Percentiles rank a stretch among this genome's conserved stretches.
These are phyloP conservation scores for Notoglanidium macrostoma DNA, from an alignment of 2,797 vertebrate species.

Conservation along the genomic window DNA sequence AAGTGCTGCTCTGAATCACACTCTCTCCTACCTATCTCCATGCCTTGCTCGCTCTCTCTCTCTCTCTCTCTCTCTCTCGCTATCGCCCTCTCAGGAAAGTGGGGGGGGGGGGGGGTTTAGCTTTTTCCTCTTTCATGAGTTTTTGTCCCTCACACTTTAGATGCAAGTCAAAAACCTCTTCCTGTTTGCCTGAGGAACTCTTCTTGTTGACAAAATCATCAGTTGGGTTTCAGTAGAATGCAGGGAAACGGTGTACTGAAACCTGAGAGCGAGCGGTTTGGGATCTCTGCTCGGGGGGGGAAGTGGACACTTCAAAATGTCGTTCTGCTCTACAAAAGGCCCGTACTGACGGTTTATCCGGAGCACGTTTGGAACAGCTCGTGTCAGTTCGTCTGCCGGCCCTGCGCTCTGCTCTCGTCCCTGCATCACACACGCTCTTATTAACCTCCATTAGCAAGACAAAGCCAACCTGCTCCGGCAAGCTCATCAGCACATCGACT, in stretches of 20 bases:
- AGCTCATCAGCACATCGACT: constrained; percentile 55
- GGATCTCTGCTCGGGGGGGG: neutral
- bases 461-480: constrained; percentile 59
- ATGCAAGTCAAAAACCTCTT: constrained; percentile 43
- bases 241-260: constrained; percentile 1
- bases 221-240: neutral
- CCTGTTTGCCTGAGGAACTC: constrained; percentile 42
- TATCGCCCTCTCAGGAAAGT: constrained; percentile 37
- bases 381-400: constrained; percentile 27
- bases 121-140: constrained; percentile 49
- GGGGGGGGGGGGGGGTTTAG: constrained; percentile 15
- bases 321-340: constrained; percentile 19
- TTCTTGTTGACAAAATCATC: constrained; percentile 37
- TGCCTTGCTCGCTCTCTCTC: constrained; percentile 33
- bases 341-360: constrained; percentile 8
- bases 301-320: constrained; percentile 9
- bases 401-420: constrained; percentile 37
- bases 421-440: constrained; percentile 44
- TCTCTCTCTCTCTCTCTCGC: constrained; percentile 17
- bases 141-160: constrained; percentile 34
- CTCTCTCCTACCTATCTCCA: constrained; percentile 45
- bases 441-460: constrained; percentile 64
- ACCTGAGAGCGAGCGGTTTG: neutral
- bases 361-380: constrained; percentile 16
- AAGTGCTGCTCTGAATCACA: constrained; percentile 61